These are phyloP conservation scores for Bufo bufo DNA, from an alignment of 2,113 vertebrate genomes.

Conservation along the genomic window DNA sequence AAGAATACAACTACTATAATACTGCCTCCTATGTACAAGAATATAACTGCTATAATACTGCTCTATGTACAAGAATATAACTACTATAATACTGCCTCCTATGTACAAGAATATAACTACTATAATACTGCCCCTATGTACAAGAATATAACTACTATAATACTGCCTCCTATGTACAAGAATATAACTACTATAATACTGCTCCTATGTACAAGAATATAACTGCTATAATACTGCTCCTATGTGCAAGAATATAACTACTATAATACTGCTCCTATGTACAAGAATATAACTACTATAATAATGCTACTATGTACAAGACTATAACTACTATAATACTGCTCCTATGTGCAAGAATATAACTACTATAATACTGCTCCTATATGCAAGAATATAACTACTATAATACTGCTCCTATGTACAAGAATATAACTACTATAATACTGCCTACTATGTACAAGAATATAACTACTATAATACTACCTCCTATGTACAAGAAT, in stretches of 20 bases:
- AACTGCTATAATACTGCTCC: neutral
- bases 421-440: constrained; percentile 15
- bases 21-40: neutral
- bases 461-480: constrained; percentile 15
- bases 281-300: constrained; percentile 11
- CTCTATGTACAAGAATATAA: constrained; percentile 1
- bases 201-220: neutral
- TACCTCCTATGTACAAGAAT: neutral
- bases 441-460: neutral
- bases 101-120: constrained; percentile 13
- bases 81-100: neutral
- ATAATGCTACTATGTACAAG: neutral
- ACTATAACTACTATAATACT: constrained; percentile 3
- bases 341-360: neutral
- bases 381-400: neutral
- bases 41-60: neutral
- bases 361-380: neutral
- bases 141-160: constrained; percentile 13
- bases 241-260: constrained; percentile 11
- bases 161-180: neutral
- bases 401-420: neutral
- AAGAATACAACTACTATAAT: constrained; percentile 5
- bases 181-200: neutral
- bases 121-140: neutral
- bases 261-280: constrained; percentile 1